phyloP scores from a whole-genome alignment of 2,888 invertebrate species.

The Alsophila aescularia region DNA sequence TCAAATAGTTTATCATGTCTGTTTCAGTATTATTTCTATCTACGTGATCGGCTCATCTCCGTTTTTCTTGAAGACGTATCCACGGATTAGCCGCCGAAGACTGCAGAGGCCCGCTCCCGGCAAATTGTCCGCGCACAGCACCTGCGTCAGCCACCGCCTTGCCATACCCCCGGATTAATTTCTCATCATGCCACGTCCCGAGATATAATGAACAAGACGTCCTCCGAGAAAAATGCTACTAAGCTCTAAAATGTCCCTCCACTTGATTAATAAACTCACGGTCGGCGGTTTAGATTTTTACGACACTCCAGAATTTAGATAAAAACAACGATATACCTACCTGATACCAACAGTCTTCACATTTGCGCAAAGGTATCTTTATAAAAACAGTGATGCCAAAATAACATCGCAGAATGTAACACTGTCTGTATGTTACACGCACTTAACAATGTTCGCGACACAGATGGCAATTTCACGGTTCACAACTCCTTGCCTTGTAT shows the following conservation, averaged over 20 bases:
- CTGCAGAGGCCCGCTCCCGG: conserved; percentile 42
- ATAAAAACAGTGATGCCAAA: conserved; percentile 5
- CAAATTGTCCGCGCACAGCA: conserved; percentile 67
- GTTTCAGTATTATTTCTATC: conserved; percentile 30
- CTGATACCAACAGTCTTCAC: background rate
- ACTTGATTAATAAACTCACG: conserved; percentile 78
- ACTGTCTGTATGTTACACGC: conserved; percentile 50
- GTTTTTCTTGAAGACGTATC: conserved; percentile 47
- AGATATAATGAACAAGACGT: conserved; percentile 69
- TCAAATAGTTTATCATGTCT: background rate
- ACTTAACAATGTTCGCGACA: conserved; percentile 61
- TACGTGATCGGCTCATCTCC: conserved; percentile 27
- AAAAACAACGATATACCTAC: conserved; percentile 28
- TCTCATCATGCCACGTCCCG: conserved; percentile 75
- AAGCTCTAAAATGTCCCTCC: conserved; percentile 64
- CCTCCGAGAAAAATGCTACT: conserved; percentile 75
- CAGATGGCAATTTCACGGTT: conserved; percentile 70
- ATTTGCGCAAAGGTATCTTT: background rate
- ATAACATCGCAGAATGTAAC: conserved; percentile 35
- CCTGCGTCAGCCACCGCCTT: conserved; percentile 70
- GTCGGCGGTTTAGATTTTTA: conserved; percentile 54
- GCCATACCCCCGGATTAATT: conserved; percentile 70
- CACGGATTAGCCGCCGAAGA: conserved; percentile 48
- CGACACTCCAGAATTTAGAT: conserved; percentile 50
- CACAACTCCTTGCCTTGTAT: conserved; percentile 58